Evolutionary conservation across 2,888 invertebrate genomes (phyloP).

Genomic region (Nephrocerus scutellatus): DNA sequence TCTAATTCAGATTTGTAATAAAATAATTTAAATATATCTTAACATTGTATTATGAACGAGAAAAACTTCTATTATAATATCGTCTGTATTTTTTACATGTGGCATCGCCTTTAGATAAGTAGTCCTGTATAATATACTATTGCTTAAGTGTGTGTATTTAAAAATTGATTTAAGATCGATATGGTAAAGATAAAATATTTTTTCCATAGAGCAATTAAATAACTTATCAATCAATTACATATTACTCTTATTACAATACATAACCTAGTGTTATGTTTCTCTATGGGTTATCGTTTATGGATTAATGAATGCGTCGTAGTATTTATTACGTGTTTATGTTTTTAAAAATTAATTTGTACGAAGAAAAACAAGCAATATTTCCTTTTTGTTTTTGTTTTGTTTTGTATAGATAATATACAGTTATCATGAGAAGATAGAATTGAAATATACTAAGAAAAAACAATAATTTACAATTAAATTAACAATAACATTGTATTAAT

Average conservation of each 20-base stretch:
- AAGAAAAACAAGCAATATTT: conserved; percentile 18
- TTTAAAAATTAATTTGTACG: conserved; percentile 25
- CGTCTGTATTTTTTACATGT: too few species aligned
- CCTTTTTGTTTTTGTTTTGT: conserved; percentile 10
- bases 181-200: neutral
- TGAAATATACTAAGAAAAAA: conserved; percentile 17
- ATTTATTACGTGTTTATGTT: too few species aligned
- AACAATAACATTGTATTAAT: conserved; percentile 24
- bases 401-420: conserved; percentile 3
- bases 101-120: too few species aligned
- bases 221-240: neutral
- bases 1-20: too few species aligned
- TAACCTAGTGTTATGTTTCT: too few species aligned
- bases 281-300: too few species aligned
- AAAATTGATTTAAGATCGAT: neutral
- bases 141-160: neutral
- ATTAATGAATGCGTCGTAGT: too few species aligned
- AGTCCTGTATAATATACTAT: too few species aligned
- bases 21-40: too few species aligned
- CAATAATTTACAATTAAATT: conserved; percentile 24
- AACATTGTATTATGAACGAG: neutral
- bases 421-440: conserved; percentile 21
- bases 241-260: neutral
- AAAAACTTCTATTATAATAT: too few species aligned
- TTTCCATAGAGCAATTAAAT: neutral